Evolutionary conservation across 2,888 invertebrate species (phyloP), one percentile per base, ranked within the genome.

Genomic region (Saturnia japonica): DNA sequence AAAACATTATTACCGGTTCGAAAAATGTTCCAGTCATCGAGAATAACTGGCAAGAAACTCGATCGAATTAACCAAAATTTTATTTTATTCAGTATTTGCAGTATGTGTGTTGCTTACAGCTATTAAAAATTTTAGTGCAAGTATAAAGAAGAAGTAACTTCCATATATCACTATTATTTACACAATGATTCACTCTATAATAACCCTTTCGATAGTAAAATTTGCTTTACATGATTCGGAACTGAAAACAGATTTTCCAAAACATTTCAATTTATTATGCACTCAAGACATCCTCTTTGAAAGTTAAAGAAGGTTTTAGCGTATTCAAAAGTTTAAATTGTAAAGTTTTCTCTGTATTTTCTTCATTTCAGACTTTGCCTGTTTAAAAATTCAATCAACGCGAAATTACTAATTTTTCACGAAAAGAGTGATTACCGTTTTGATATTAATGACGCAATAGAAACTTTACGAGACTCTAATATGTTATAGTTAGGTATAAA

Each of bases 311-410:
- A 78, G 77, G 73, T 69, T 82, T 78, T 71, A 72, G 73, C 74
- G 74, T 77, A 81, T 81, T 77, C 71, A 72, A 75, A 85, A 85
- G 79, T 83, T 84, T 76, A 62, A 78, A 83, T 80, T 77, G 73
- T 66, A 68, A 81, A 81, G 77, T 83, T 82, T 75, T 73, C 73
- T 76, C 51, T 68, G 74, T 70, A 70, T 75, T 71, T 47, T 60
- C 51, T 34, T 72, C 69, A 70, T 71, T 69, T 76, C 74, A 75
- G 73, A 71, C 75, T 75, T 78, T 72, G 78, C 72, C 66, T 71
- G 70, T 76, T 75, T 76, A 77, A 76, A 64, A 78, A 77, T 78
- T 76, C 74, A 75, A 76, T 76, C 71, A 74, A 73, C 69, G 66
- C 3, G 71, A 62, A 70, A 75, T 74, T 62, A 9, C 7, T 8